Evolutionary conservation across 1,140 invertebrate genomes (phyloP).

Genomic region (Semibalanus balanoides): DNA sequence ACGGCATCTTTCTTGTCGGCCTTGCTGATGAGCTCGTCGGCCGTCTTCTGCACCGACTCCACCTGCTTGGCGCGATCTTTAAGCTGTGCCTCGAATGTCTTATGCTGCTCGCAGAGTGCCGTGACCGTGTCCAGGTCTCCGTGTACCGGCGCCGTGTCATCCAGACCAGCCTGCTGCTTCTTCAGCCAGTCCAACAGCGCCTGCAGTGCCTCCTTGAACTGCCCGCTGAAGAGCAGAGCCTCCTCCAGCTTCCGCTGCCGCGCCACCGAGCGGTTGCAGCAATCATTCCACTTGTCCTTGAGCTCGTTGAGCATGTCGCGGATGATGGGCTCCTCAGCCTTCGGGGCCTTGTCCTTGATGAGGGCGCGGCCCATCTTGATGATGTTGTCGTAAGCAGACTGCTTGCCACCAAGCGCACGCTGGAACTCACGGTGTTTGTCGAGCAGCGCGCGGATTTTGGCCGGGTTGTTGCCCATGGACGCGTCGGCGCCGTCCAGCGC

Average conservation of each 20-base stretch:
- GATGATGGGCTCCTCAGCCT: constrained; percentile 65
- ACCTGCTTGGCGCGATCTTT: constrained; percentile 73
- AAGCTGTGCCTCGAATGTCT: constrained; percentile 81
- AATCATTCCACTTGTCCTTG: constrained; percentile 85
- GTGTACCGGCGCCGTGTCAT: constrained; percentile 68
- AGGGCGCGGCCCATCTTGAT: constrained; percentile 80
- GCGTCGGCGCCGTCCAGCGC: constrained; percentile 56
- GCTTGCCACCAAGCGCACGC: constrained; percentile 72
- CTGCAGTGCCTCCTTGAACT: constrained; percentile 90
- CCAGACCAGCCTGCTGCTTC: constrained; percentile 60
- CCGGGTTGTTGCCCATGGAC: constrained; percentile 66
- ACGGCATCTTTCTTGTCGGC: constrained; percentile 60
- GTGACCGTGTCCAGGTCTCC: constrained; percentile 93
- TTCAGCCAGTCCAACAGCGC: constrained; percentile 90
- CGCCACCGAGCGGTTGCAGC: constrained; percentile 89
- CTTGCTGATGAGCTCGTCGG: constrained; percentile 70
- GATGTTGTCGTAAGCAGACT: constrained; percentile 74
- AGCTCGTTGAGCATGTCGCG: constrained; percentile 74
- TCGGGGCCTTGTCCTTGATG: constrained; percentile 78
- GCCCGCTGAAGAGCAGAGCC: constrained; percentile 81
- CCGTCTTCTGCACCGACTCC: constrained; percentile 74
- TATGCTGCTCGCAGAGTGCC: constrained; percentile 81
- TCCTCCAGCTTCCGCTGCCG: constrained; percentile 85
- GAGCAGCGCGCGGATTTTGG: constrained; percentile 74
- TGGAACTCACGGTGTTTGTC: constrained; percentile 91